Base-by-base conservation (phyloP, 2,888 invertebrate species). In the Andrena bucephala region DNA sequence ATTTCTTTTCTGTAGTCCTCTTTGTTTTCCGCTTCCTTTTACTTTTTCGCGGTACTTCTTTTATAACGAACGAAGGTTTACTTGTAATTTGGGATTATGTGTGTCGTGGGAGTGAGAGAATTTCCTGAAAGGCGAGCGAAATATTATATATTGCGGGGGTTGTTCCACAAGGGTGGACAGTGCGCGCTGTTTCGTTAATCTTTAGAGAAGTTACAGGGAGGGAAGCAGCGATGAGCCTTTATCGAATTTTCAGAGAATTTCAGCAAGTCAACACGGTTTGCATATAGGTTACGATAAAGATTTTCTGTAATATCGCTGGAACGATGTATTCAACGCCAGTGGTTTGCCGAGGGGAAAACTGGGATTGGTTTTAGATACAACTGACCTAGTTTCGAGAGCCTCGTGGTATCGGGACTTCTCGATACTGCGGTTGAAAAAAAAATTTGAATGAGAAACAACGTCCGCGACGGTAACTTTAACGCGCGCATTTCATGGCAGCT, bases 321-420 rank as follows among this genome's bases (percentile, higher is more conserved):
- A 24, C 36, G 29, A 48, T 48, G 57, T 54, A 66, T 67, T 68
- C 20, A n/a, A 27, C 54, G 70, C 20, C 63, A 54, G 48, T 33
- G 71, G 57, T 33, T 68, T 63, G 33, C 48, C n/a, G 57, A 50
- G 33, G 42, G 59, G 8, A 24, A 29, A 42, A 36, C 36, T 42
- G 27, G 27, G 59, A 76, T 59, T 63, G 54, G 71, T 36, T 81
- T 68, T 48, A 59, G 59, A 69, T 57, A 68, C 73, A 73, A 48
- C 52, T 69, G 73, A 81, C 81, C 78, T 8, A 72, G 52, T 69
- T 81, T 57, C 36, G 6, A 5, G 16, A 10, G 52, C 65, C 50
- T n/a, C 33, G 20, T 7, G 48, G 33, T 50, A 27, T 50, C 66
- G 57, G 10, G 27, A 27, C 24, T 48, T 66, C 31, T 24, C 36